Evolutionary conservation across 2,888 invertebrate species (phyloP), one percentile per base, ranked within the genome.

Genomic region (Oscheius sp.): DNA sequence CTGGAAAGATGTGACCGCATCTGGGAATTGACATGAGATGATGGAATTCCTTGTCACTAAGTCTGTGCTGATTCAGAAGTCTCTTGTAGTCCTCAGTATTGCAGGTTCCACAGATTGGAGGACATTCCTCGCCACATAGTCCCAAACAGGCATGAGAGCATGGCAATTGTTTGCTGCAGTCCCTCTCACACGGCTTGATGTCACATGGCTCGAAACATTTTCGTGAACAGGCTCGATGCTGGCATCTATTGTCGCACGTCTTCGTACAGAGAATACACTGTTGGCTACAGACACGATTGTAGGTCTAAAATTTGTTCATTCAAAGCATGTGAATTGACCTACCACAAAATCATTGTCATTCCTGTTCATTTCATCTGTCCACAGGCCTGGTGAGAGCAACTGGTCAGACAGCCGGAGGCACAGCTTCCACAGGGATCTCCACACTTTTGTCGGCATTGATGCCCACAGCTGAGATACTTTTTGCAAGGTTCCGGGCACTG

Each of bases 111-210:
- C 74, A 74, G 9, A 74, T 29, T 1, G 29, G 66, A n/a, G 93
- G 93, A 88, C 93, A 93, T 10, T 91, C 91, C 89, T 94, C 80
- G n/a, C 93, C 93, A 90, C 94, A 94, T 68, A 93, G 91, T 13
- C 93, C 93, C 86, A 93, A 91, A 89, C 93, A 93, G n/a, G 87
- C 86, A 90, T 93, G 93, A 9, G 90, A 90, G 90, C 93, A 94
- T 51, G 82, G 66, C 2, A 90, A 84, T 5, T 48, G 75, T 76
- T 86, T 86, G 11, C 13, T 66, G 76, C 91, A 91, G 0, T 88
- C 84, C 74, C 90, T 88, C 11, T 86, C 82, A 78, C 91, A 91
- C 1, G 85, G 79, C 50, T 80, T 33, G 87, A 90, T 89, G 0
- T 65, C 70, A 73, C 91, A 91, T 5, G 74, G 83, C 74, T 90